phyloP scores from a whole-genome alignment of 1,140 invertebrate species.

The Euura saliciscinereae region DNA sequence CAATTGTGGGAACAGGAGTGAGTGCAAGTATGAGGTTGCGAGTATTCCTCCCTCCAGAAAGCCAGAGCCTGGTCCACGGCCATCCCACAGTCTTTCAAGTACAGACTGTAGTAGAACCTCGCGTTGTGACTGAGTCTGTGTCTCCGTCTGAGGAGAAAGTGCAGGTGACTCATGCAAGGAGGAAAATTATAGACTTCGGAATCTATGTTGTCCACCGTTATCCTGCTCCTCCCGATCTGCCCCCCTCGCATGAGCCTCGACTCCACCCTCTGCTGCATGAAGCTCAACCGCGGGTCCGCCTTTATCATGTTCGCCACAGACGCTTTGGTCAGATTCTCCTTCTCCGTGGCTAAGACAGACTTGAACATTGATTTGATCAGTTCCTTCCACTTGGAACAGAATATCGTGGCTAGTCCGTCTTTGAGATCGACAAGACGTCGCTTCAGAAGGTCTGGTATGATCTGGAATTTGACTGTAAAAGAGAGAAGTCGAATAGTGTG shows the following conservation, averaged over 20 bases:
- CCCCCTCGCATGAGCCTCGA: conserved; percentile 31
- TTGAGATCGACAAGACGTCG: conserved; percentile 57
- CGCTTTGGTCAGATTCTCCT: conserved; percentile 42
- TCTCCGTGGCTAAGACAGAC: conserved; percentile 54
- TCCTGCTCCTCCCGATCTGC: conserved; percentile 27
- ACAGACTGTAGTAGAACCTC: conserved; percentile 72
- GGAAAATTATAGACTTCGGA: conserved; percentile 68
- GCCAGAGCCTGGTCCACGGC: conserved; percentile 66
- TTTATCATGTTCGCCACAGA: conserved; percentile 33
- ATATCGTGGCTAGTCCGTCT: conserved; percentile 57
- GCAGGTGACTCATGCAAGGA: conserved; percentile 77
- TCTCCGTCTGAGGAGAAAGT: conserved; percentile 64
- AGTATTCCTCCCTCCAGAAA: conserved; percentile 74
- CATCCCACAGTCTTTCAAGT: conserved; percentile 75
- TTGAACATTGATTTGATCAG: conserved; percentile 59
- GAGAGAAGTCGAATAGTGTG: conserved; percentile 23
- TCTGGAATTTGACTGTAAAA: conserved; percentile 59
- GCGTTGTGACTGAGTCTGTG: conserved; percentile 79
- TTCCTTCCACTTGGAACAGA: conserved; percentile 65
- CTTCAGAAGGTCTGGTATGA: conserved; percentile 60
- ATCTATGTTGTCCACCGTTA: conserved; percentile 59
- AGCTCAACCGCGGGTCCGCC: conserved; percentile 58
- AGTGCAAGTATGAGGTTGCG: conserved; percentile 55
- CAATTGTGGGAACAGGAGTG: conserved; percentile 67
- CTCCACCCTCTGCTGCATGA: conserved; percentile 47